These are phyloP conservation scores for Trissoscelio sp. DNA, from an alignment of 2,888 invertebrate species.

Conservation along the genomic window DNA sequence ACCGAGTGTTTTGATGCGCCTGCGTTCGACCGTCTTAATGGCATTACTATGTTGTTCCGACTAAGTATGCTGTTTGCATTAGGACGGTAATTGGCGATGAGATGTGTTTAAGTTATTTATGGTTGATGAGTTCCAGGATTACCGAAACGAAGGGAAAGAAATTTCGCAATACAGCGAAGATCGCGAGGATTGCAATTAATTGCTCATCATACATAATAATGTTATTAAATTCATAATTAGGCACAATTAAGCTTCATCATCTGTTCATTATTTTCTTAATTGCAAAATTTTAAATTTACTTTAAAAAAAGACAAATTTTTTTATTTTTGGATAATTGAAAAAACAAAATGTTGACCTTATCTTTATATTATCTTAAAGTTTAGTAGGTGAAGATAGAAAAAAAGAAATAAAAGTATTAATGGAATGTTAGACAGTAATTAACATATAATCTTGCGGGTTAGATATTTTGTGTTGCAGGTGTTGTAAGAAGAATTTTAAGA, in stretches of 20 bases:
- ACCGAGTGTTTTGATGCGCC: constrained; percentile 32
- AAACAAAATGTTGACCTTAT: too few species aligned
- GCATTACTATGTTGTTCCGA: constrained; percentile 45
- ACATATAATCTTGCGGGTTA: constrained; percentile 29
- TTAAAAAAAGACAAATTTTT: too few species aligned
- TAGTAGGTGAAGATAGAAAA: too few species aligned
- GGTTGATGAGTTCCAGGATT: constrained; percentile 34
- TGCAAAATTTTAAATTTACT: too few species aligned
- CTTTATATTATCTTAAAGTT: too few species aligned
- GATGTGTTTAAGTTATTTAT: constrained; percentile 53
- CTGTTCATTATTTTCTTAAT: neutral
- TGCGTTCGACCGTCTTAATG: constrained; percentile 47
- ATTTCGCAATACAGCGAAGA: constrained; percentile 12
- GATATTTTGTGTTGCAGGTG: constrained; percentile 31
- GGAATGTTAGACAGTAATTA: constrained; percentile 31
- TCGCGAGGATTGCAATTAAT: constrained; percentile 23
- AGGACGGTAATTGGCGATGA: constrained; percentile 47
- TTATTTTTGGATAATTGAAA: too few species aligned
- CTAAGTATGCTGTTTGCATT: constrained; percentile 55
- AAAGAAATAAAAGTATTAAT: too few species aligned
- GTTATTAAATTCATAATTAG: constrained; percentile 24
- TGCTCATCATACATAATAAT: neutral
- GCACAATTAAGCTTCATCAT: constrained; percentile 12
- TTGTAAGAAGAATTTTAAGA: constrained; percentile 19
- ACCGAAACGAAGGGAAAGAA: constrained; percentile 34